phyloP scores from a whole-genome alignment of 2,888 invertebrate species.

The Empis livida region DNA sequence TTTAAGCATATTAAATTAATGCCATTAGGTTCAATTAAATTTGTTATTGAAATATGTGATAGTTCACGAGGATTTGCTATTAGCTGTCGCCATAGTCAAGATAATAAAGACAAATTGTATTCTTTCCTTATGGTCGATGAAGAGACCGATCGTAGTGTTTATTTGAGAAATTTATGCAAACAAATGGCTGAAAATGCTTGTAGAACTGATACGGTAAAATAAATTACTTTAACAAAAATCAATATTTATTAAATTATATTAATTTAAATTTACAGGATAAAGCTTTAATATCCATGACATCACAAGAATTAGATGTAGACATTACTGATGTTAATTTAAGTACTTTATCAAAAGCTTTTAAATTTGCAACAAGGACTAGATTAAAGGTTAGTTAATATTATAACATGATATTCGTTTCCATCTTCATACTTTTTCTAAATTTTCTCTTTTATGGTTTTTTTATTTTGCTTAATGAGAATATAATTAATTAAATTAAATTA shows the following conservation, averaged over 20 bases:
- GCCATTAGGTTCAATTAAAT: conserved; percentile 76
- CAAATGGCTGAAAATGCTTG: conserved; percentile 89
- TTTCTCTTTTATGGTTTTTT: too few relatives aligned
- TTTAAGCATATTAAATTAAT: conserved; percentile 86
- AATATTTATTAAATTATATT: not conserved
- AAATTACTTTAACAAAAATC: not conserved
- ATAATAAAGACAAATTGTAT: conserved; percentile 74
- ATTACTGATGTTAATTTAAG: conserved; percentile 77
- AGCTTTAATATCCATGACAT: conserved; percentile 28
- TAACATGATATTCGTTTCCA: too few relatives aligned
- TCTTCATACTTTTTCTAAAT: too few relatives aligned
- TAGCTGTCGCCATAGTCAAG: conserved; percentile 74
- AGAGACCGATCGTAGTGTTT: conserved; percentile 65
- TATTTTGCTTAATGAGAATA: too few relatives aligned
- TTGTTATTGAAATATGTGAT: conserved; percentile 81
- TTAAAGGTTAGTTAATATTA: conserved; percentile 46
- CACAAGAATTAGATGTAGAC: conserved; percentile 72
- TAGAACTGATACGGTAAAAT: conserved; percentile 77
- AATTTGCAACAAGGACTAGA: conserved; percentile 71
- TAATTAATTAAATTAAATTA: too few relatives aligned
- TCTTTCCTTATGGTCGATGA: conserved; percentile 79
- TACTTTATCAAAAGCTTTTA: conserved; percentile 82
- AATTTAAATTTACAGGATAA: conserved; percentile 23
- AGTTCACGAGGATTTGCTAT: conserved; percentile 85
- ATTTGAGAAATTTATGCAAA: conserved; percentile 71